Evolutionary conservation across 2,888 invertebrate genomes (phyloP).

Genomic region (Camponotus fellah): DNA sequence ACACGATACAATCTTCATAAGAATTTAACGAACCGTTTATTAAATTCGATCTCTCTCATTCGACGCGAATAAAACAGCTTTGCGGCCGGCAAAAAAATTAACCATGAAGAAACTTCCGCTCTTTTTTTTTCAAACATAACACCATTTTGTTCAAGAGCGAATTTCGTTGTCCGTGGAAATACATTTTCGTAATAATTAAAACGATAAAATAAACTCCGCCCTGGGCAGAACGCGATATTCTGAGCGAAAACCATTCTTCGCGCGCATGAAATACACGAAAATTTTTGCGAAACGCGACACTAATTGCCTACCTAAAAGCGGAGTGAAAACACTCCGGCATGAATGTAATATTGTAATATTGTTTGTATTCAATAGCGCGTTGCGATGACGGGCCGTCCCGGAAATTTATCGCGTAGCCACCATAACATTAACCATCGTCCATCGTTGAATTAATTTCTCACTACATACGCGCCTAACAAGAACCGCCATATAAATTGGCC

Average conservation of each 20-base stretch:
- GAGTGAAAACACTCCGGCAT: neutral
- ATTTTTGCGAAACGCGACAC: neutral
- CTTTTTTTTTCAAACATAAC: neutral
- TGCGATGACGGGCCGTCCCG: neutral
- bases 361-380: neutral
- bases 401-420: slow-evolving; percentile 10
- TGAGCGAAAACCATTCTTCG: neutral
- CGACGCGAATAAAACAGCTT: neutral
- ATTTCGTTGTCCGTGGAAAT: neutral
- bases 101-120: neutral
- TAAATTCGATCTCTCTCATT: neutral
- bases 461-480: slow-evolving; percentile 1
- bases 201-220: neutral
- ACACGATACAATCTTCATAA: neutral
- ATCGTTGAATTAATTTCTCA: slow-evolving; percentile 3
- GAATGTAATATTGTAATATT: neutral
- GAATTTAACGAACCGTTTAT: slow-evolving; percentile 1
- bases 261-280: neutral
- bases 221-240: neutral
- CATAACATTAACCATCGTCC: slow-evolving; percentile 1
- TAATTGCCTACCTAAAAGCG: slow-evolving; percentile 9
- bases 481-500: slow-evolving; percentile 18
- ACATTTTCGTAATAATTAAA: neutral
- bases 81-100: neutral
- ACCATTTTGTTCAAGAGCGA: neutral